Conservation (phyloP, 1,140 invertebrate genomes). For the Anastatus disparis region DNA sequence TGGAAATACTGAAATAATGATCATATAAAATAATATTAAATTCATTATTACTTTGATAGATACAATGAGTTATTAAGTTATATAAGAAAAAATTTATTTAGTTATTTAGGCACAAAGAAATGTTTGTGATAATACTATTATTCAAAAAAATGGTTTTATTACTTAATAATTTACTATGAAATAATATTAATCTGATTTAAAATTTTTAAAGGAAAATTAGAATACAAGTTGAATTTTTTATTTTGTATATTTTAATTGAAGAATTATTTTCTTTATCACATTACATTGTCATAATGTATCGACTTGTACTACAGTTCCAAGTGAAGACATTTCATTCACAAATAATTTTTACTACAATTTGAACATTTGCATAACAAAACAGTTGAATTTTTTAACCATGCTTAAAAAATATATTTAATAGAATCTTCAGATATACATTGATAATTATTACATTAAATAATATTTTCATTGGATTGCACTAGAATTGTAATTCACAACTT, state of each 20-base stretch:
- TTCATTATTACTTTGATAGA: no score
- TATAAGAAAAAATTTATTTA: no score
- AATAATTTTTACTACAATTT: conserved; percentile 35
- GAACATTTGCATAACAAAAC: conserved; percentile 29
- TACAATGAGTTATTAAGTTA: no score
- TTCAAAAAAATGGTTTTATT: no score
- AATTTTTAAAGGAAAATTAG: conserved; percentile 13
- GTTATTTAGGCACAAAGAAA: no score
- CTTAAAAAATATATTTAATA: conserved; percentile 4
- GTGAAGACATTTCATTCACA: conserved; percentile 37
- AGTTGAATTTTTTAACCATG: conserved; percentile 35
- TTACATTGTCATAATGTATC: conserved; percentile 37
- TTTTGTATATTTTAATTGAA: conserved; percentile 32
- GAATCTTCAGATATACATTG: not conserved
- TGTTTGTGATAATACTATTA: no score
- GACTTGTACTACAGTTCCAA: conserved; percentile 42
- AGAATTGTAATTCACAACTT: not conserved
- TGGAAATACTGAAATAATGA: no score
- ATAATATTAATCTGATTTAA: no score
- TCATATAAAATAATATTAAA: no score
- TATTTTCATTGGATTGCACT: not conserved
- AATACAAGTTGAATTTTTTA: not conserved
- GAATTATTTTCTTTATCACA: conserved; percentile 41
- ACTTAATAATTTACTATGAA: no score
- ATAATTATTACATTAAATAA: no score